Percentiles rank a stretch among this genome's conserved stretches.
Evolutionary conservation across 2,113 vertebrate species (phyloP).

Genomic region (Muntiacus reevesi): DNA sequence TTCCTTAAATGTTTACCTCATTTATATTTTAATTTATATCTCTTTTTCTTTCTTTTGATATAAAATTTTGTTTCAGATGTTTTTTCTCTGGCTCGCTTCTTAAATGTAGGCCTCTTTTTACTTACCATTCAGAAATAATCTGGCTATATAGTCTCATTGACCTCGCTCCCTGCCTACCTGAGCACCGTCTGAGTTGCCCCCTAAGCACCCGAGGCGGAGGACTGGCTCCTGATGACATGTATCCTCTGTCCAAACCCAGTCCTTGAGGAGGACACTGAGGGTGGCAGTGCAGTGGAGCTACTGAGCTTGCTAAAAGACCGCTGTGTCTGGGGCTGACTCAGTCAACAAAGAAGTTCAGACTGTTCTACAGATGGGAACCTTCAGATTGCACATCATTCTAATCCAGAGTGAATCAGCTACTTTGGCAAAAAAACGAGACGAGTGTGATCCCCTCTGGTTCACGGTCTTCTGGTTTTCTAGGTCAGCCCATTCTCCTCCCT

Average conservation of each 20-base stretch:
- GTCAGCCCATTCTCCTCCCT: background rate
- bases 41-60: background rate
- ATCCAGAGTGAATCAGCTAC: background rate
- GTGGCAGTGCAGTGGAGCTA: background rate
- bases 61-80: background rate
- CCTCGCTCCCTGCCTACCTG: background rate
- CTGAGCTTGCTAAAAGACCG: background rate
- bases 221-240: background rate
- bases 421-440: background rate
- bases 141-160: background rate
- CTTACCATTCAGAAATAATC: background rate
- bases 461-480: background rate
- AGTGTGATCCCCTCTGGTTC: background rate
- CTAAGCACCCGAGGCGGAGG: background rate
- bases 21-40: background rate
- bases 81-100: background rate
- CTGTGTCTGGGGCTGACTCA: background rate
- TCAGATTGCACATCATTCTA: background rate
- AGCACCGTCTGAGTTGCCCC: background rate
- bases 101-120: background rate
- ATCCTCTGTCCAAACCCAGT: background rate
- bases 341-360: background rate
- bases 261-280: background rate
- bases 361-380: background rate
- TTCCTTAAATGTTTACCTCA: background rate